phyloP scores from a whole-genome alignment of 2,797 vertebrate genomes.

The Trachops cirrhosus region DNA sequence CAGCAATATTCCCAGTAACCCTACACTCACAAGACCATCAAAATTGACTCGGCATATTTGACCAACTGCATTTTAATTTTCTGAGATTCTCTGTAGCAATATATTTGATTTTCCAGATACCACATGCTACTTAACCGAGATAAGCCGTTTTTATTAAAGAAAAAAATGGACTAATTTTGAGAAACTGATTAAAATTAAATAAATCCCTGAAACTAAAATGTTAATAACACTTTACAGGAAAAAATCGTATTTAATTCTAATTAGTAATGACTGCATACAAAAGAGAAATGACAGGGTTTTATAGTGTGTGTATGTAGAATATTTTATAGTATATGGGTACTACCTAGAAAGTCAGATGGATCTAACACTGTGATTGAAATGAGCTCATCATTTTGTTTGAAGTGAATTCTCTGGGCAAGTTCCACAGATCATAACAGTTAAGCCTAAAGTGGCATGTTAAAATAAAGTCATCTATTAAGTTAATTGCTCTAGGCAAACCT shows the following conservation, averaged over 20 bases:
- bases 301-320: background rate
- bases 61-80: conserved; percentile 14
- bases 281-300: background rate
- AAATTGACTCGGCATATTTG: background rate
- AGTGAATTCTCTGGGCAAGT: background rate
- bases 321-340: background rate
- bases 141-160: conserved; percentile 18
- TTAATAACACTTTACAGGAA: background rate
- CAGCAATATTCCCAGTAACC: background rate
- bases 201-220: background rate
- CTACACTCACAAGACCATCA: background rate
- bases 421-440: background rate
- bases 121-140: background rate
- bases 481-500: background rate
- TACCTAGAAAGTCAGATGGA: background rate
- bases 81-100: background rate
- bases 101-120: background rate
- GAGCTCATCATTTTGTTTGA: background rate
- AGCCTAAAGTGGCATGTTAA: background rate
- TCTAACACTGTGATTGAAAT: background rate
- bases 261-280: background rate
- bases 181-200: background rate
- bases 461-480: background rate
- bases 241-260: background rate
- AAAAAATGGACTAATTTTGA: background rate